Evolutionary conservation across 2,888 invertebrate species (phyloP).

Genomic region (Drosophila niveifrons): DNA sequence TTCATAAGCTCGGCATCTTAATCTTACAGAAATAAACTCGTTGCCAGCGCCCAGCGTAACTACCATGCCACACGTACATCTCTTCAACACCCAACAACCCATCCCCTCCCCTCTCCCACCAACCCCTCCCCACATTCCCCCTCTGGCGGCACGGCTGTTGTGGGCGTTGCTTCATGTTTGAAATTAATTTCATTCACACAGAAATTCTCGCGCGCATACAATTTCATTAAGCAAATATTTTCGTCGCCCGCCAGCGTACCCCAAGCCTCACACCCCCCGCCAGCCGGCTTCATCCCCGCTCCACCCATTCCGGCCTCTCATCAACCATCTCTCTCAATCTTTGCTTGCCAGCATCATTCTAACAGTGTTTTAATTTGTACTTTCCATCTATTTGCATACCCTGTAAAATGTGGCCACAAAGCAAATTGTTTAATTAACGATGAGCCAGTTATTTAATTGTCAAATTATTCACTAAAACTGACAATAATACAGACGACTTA

Average conservation of each 20-base stretch:
- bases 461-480: too few relatives aligned
- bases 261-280: neutral
- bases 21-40: constrained; percentile 71
- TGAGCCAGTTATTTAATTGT: neutral
- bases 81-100: too few relatives aligned
- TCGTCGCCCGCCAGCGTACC: constrained; percentile 58
- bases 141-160: constrained; percentile 22
- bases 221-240: constrained; percentile 80
- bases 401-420: constrained; percentile 7
- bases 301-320: neutral
- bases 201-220: constrained; percentile 78
- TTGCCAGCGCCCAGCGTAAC: constrained; percentile 42
- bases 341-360: neutral
- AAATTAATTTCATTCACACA: constrained; percentile 79
- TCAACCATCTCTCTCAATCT: neutral
- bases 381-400: constrained; percentile 22
- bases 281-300: neutral
- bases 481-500: too few relatives aligned
- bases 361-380: constrained; percentile 6
- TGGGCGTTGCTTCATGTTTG: constrained; percentile 61
- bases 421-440: neutral
- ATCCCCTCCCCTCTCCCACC: neutral
- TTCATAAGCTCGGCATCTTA: constrained; percentile 73
- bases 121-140: neutral
- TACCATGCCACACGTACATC: constrained; percentile 5